These are phyloP conservation scores for Platycnemis pennipes DNA, from an alignment of 2,888 invertebrate species.

Conservation along the genomic window DNA sequence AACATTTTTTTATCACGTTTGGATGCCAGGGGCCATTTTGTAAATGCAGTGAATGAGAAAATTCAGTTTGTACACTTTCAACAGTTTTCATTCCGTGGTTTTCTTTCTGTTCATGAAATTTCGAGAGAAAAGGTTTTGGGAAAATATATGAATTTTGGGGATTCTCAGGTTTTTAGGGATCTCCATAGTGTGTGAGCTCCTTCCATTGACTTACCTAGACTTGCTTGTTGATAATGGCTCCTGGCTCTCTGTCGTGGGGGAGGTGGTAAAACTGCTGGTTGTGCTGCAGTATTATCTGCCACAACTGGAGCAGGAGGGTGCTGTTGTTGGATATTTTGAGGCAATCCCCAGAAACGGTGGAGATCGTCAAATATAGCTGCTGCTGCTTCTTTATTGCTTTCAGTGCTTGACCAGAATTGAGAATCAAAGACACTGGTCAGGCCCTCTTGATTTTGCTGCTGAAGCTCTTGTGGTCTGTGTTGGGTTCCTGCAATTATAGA, in stretches of 20 bases:
- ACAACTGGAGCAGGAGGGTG: constrained; percentile 33
- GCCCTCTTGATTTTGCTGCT: constrained; percentile 54
- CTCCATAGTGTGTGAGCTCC: too few species aligned
- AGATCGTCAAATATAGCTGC: constrained; percentile 69
- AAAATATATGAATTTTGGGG: too few species aligned
- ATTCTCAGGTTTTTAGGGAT: too few species aligned
- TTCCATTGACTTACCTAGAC: constrained; percentile 4
- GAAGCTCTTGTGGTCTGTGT: constrained; percentile 56
- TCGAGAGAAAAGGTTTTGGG: too few species aligned
- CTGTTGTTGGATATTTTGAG: constrained; percentile 54
- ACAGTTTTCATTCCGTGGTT: too few species aligned
- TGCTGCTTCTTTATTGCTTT: constrained; percentile 63
- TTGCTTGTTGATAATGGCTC: constrained; percentile 48
- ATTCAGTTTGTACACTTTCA: too few species aligned
- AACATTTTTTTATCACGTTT: too few species aligned
- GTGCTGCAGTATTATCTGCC: constrained; percentile 39
- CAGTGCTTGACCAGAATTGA: constrained; percentile 58
- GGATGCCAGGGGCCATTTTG: too few species aligned
- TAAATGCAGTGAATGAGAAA: too few species aligned
- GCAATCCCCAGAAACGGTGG: constrained; percentile 62
- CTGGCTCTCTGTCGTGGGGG: constrained; percentile 41
- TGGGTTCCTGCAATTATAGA: constrained; percentile 25
- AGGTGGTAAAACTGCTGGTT: constrained; percentile 41
- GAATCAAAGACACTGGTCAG: constrained; percentile 53
- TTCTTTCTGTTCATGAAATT: too few species aligned